These are phyloP conservation scores for Coturnix japonica DNA, from an alignment of 2,113 vertebrate genomes.

Conservation along the genomic window DNA sequence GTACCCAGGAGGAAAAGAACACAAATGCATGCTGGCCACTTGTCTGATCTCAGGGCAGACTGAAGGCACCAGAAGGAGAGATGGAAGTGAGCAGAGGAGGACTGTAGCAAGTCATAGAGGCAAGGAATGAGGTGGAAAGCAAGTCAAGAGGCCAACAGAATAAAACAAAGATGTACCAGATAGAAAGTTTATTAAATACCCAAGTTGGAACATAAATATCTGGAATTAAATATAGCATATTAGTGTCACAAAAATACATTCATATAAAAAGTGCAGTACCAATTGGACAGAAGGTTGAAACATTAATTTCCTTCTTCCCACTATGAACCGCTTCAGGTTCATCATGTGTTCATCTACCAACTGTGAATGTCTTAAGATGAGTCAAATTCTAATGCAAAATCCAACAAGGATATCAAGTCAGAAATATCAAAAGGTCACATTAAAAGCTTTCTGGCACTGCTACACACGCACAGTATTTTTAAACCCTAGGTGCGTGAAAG, in stretches of 20 bases:
- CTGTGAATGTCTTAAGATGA: not conserved
- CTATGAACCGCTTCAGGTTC: not conserved
- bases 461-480: not conserved
- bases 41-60: not conserved
- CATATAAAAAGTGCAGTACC: not conserved
- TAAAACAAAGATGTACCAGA: not conserved
- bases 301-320: not conserved
- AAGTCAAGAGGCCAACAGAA: not conserved
- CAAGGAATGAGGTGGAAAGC: not conserved
- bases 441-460: conserved; percentile 31
- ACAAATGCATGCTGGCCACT: rapidly evolving
- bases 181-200: conserved; percentile 39
- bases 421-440: not conserved
- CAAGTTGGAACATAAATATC: not conserved
- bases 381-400: not conserved
- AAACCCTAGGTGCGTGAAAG: not conserved
- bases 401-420: not conserved
- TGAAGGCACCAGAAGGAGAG: not conserved
- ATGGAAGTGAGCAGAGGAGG: not conserved
- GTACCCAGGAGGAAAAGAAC: not conserved
- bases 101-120: not conserved
- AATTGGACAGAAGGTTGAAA: not conserved
- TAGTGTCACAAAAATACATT: conserved; percentile 3
- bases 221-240: conserved; percentile 1
- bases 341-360: not conserved